A percentile compares a stretch with the other conserved stretches of the same genome.
Conservation (phyloP, 2,888 invertebrate genomes). For the Lymantria monacha region DNA sequence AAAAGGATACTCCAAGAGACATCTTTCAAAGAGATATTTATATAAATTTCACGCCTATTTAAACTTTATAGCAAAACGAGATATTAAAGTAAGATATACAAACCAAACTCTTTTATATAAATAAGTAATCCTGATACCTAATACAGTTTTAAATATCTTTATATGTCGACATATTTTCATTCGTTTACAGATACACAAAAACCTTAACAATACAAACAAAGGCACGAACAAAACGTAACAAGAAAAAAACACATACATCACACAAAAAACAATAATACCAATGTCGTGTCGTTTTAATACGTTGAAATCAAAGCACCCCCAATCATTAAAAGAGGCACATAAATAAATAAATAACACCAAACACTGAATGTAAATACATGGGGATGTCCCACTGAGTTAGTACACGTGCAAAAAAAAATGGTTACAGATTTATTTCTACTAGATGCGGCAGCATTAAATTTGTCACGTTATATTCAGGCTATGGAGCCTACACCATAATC, state of each 20-base stretch:
- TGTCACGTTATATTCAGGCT: too few species aligned
- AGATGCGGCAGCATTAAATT: slow-evolving; percentile 9
- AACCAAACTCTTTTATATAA: too few species aligned
- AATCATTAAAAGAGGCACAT: slow-evolving; percentile 68
- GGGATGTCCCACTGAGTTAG: slow-evolving; percentile 48
- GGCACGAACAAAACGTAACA: slow-evolving; percentile 8
- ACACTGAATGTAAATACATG: slow-evolving; percentile 57
- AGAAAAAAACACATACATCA: slow-evolving; percentile 36
- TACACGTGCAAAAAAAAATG: slow-evolving; percentile 34
- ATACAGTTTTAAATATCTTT: too few species aligned
- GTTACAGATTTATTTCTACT: slow-evolving; percentile 10
- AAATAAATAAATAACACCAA: slow-evolving; percentile 69
- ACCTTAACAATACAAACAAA: not conserved
- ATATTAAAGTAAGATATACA: too few species aligned
- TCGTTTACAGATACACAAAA: too few species aligned
- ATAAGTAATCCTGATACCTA: too few species aligned
- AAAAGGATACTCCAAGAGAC: too few species aligned
- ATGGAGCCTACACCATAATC: too few species aligned
- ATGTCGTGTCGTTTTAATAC: slow-evolving; percentile 61
- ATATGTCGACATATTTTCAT: too few species aligned
- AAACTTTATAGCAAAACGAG: too few species aligned
- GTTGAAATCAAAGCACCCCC: slow-evolving; percentile 68
- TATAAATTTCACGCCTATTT: too few species aligned
- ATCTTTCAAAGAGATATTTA: too few species aligned
- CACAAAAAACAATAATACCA: slow-evolving; percentile 43